These are phyloP conservation scores for Drosophila ercepeae DNA, from an alignment of 1,140 invertebrate genomes.

Conservation along the genomic window DNA sequence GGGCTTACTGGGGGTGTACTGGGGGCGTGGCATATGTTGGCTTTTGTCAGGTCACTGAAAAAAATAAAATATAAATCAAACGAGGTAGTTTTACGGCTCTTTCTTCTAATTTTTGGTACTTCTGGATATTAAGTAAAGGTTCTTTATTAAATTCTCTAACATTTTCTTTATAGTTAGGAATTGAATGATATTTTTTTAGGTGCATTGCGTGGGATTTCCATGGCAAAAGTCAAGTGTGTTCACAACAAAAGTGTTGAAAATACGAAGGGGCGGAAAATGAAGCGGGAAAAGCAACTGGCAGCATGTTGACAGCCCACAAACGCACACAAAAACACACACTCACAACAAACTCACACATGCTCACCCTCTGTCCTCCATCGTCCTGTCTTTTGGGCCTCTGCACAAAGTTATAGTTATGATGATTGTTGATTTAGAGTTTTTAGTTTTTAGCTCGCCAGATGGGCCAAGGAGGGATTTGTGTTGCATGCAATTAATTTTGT, in stretches of 20 bases:
- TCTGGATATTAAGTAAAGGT: too few relatives aligned
- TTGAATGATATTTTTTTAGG: not conserved
- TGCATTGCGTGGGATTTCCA: constrained; percentile 50
- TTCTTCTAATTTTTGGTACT: too few relatives aligned
- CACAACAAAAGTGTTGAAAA: constrained; percentile 54
- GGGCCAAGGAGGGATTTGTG: constrained; percentile 55
- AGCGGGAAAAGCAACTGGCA: constrained; percentile 48
- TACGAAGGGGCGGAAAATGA: constrained; percentile 34
- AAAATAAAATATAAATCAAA: too few relatives aligned
- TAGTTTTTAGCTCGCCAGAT: constrained; percentile 43
- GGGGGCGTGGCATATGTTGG: constrained; percentile 38
- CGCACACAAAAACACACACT: too few relatives aligned
- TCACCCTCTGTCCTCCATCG: not conserved
- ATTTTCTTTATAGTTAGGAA: too few relatives aligned
- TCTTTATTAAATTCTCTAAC: too few relatives aligned
- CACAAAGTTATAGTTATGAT: constrained; percentile 74
- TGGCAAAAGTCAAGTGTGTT: constrained; percentile 71
- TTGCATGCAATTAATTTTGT: constrained; percentile 78
- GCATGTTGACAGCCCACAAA: constrained; percentile 65
- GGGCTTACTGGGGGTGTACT: not conserved
- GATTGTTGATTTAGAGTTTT: constrained; percentile 80
- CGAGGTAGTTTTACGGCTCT: too few relatives aligned
- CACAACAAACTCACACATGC: too few relatives aligned
- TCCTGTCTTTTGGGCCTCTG: constrained; percentile 11
- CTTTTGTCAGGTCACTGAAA: constrained; percentile 6